Evolutionary conservation across 2,113 vertebrate species (phyloP), one percentile per base, ranked within the genome.

Genomic region (Empidonax alnorum): DNA sequence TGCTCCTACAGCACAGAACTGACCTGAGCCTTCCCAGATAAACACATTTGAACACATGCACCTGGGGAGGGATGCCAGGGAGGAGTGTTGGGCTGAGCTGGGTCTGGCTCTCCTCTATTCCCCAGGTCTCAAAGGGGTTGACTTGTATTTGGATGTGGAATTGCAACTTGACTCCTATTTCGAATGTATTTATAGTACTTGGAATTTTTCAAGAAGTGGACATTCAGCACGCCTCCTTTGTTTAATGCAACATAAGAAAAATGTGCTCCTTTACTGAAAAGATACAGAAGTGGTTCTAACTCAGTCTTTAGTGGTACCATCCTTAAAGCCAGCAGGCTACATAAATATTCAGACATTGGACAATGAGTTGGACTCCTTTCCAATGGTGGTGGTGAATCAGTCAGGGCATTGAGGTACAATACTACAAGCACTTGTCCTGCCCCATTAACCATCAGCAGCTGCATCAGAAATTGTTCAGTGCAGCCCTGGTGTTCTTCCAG

Each of bases 1-100:
- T 81, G 78, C 42, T 96, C 96, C 90, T 95, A 21, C 39, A 10
- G 80, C 95, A 82, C 89, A 44, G 91, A 49, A 52, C 95, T 96
- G 73, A 80, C 92, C 79, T 81, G 86, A 53, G 80, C 83, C 59
- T 93, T 92, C 67, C 66, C 72, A 61, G n/a, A 85, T 55, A 75
- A 79, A 84, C 49, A n/a, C 63, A 53, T 77, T 58, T 12, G 5
- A 89, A 90, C 44, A 41, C 59, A 7, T 30, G 49, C n/a, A 2
- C 62, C 44, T 23, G 27, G 65, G 66, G 50, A 69, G 77, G 23
- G 44, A 42, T 85, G 81, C 73, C 41, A 25, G 53, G 46, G 62
- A 80, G 50, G 33, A 89, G 30, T 2, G 15, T 7, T 63, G 53
- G 56, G 41, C 53, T 91, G 66, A 93, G 42, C 61, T 84, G 55